These are phyloP conservation scores for Seriola dumerili DNA, from an alignment of 2,113 vertebrate genomes.

Conservation along the genomic window DNA sequence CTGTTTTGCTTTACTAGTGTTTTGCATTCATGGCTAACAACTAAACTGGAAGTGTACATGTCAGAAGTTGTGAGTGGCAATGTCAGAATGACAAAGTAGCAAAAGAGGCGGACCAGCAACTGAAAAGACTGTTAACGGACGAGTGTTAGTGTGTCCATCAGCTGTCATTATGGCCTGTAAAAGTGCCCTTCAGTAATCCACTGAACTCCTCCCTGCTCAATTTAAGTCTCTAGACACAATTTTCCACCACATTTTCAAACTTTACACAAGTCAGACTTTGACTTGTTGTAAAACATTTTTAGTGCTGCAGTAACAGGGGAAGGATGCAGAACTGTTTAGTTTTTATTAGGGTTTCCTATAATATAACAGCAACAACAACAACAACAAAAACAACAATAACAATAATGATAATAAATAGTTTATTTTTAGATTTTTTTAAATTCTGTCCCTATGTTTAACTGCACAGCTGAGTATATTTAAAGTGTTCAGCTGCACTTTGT, in stretches of 20 bases:
- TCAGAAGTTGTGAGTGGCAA: not conserved
- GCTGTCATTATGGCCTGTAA: not conserved
- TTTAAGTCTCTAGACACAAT: not conserved
- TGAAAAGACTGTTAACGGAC: not conserved
- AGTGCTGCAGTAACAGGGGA: too few relatives aligned
- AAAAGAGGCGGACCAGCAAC: not conserved
- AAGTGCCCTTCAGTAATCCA: not conserved
- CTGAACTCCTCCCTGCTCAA: not conserved
- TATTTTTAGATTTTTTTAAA: too few relatives aligned
- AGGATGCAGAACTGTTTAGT: too few relatives aligned
- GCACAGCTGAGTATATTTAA: too few relatives aligned
- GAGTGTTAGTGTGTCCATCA: not conserved
- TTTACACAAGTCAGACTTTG: not conserved
- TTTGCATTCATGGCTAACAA: not conserved
- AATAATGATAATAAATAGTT: too few relatives aligned
- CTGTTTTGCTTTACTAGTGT: not conserved
- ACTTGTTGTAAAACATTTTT: too few relatives aligned
- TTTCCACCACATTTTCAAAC: not conserved
- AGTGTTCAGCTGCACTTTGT: too few relatives aligned
- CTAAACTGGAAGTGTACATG: not conserved
- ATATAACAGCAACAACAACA: too few relatives aligned
- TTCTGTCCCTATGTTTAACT: too few relatives aligned
- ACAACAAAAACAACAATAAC: too few relatives aligned
- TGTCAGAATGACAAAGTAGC: not conserved
- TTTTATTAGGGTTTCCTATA: too few relatives aligned